Base-by-base conservation (phyloP, 2,888 invertebrate genomes). In the Platycheirus rosarum region DNA sequence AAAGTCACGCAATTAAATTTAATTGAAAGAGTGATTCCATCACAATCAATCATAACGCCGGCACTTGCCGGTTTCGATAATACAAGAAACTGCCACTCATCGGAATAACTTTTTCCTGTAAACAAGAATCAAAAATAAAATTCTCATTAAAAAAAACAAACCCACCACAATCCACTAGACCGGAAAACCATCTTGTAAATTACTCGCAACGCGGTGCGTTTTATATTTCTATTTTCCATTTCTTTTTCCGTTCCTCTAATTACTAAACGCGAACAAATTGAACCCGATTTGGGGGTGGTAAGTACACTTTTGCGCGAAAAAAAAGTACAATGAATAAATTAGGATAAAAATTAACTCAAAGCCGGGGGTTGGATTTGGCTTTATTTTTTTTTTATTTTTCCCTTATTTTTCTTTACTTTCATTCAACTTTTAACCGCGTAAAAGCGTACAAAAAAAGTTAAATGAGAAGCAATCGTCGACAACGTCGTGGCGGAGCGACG, bases 301-400 rank as follows among this genome's bases (percentile, higher is more conserved):
- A 63, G 55, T 68, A 69, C 82, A 73, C 62, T 77, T 80, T 82
- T 73, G 8, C 66, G 71, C 68, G 71, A 49, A 63, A 82, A 82
- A 79, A 82, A 82, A 57, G 62, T 68, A 68, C 46, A 82, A 77
- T 73, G 82, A 82, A 82, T 82, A 82, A 82, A 82, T 82, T 82
- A 82, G 77, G 77, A 82, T 77, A 35, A 82, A 77, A 82, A 82
- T 82, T 82, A 77, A 71, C 82, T 73, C 77, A 82, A 62, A 63
- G 48, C 70, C 51, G 49, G 66, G 80, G 82, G 82, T 77, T 40
- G 71, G 74, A 65, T 60, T 46, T 29, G 63, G 32, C 32, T 20
- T 42, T 71, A 62, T 69, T 71, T 66, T 53, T 53, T 40, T 51
- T 1, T 16, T 9, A 3, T 13, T 29, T 40, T 40, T 37, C 49